Base-by-base conservation (phyloP, 2,888 invertebrate species). In the Amiota communis region DNA sequence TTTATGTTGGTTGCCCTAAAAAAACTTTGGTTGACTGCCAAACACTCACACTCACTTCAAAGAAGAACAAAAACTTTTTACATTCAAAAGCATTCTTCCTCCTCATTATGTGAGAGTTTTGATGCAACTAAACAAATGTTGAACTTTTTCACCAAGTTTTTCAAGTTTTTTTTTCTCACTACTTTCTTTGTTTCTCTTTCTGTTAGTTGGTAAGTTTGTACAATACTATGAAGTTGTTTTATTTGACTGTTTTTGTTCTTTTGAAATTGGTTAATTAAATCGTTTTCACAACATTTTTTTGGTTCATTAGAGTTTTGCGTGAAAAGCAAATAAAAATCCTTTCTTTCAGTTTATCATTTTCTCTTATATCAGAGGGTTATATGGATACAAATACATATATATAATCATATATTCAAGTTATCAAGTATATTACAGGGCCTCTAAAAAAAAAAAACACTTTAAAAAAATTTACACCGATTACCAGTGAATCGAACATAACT, bases 191-290 rank as follows among this genome's bases (percentile, higher is more conserved):
- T 15, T 48, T 48, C 49, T 48, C 48, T 8, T 23, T 3, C 2
- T 59, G 6, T 15, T 4, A 8, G 17, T 23, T 17, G 23, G 17
- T 17, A 23, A 11, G 17, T 17, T 59, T 6, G 17, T 59, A 2
- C 20, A 57, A 2, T 23, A 23, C 23, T 23, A 8, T 17, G 8
- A 20, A 20, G 2, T 17, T 65, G 13, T 57, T 17, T 13, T 57
- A 57, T 15, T 53, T n/a, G 1, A 11, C 59, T 36, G 13, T 59
- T 17, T 17, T 9, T 63, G 9, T 2, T n/a, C 20, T 8, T 12
- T 63, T 23, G 51, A 9, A 68, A 20, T 10, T 49, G 51, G 17
- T 23, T 68, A 68, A 68, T 68, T 68, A 68, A 51, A 68, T 53
- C 51, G 67, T 53, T 51, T 23, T 11, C 13, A 23, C 63, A 63